Evolutionary conservation across 1,140 invertebrate species (phyloP).

Genomic region (Mizuhopecten yessoensis): DNA sequence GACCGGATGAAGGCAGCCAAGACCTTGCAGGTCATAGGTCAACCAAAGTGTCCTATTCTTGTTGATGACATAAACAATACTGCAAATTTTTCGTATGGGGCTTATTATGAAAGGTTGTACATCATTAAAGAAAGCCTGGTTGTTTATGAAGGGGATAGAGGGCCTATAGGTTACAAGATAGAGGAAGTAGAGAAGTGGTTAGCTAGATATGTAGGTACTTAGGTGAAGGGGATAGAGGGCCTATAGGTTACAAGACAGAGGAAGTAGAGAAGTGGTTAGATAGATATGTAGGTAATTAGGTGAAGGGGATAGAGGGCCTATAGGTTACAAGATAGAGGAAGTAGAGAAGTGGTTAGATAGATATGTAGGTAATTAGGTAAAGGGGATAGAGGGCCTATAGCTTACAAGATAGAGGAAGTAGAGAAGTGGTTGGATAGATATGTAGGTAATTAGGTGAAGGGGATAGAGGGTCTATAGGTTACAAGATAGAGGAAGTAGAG

Average conservation of each 20-base stretch:
- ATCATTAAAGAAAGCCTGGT: conserved; percentile 66
- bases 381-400: conserved; percentile 69
- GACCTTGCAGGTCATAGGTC: conserved; percentile 46
- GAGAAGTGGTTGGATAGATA: conserved; percentile 72
- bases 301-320: conserved; percentile 69
- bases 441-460: too few relatives aligned
- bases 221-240: conserved; percentile 65
- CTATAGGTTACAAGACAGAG: conserved; percentile 63
- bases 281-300: too few relatives aligned
- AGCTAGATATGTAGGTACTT: conserved; percentile 22
- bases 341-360: conserved; percentile 72
- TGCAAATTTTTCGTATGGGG: conserved; percentile 66
- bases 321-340: conserved; percentile 65
- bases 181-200: conserved; percentile 72
- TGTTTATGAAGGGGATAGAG: conserved; percentile 69
- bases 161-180: conserved; percentile 66
- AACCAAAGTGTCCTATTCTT: conserved; percentile 61
- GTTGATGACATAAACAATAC: conserved; percentile 69
- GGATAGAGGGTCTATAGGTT: conserved; percentile 68
- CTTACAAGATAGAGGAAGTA: conserved; percentile 68
- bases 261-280: conserved; percentile 73
- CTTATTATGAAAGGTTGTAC: conserved; percentile 71
- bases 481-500: conserved; percentile 67
- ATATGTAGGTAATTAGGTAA: too few relatives aligned
- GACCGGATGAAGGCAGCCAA: conserved; percentile 68